Evolutionary conservation across 1,140 invertebrate species (phyloP), one percentile per base, ranked within the genome.

Genomic region (Drosophila pectinifera): DNA sequence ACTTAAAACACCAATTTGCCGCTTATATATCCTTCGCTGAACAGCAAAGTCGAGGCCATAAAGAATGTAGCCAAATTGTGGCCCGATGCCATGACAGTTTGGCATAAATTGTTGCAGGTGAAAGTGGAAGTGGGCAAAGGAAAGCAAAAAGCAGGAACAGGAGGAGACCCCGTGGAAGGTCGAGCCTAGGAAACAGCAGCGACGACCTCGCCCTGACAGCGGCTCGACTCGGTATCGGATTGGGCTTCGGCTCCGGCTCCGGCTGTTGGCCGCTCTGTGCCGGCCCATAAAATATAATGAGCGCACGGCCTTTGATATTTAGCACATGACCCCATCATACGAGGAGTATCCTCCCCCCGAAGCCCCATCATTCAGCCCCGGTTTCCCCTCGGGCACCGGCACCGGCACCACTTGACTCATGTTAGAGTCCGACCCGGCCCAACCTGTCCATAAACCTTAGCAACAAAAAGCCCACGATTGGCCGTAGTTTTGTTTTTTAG

Each of bases 221-320:
- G 64, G 56, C 43, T 36, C 14, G 16, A 59, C 16, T 18, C 5
- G 49, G 13, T 20, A 53, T 53, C 49, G 49, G 49, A 53, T 53
- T 36, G 31, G 31, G 13, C 28, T 8, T 26, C 46, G 55, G 42
- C 58, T 41, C n/a, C 36, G 42, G 36, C 42, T 56, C 28, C 36
- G 42, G 36, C 42, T 56, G 20, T 63, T 67, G 64, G 67, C 45
- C 63, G 53, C 46, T 53, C 49, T 73, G 42, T 42, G 70, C 67
- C 57, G 79, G 54, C 62, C 54, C 62, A 86, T 88, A 89, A 80
- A 83, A 46, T 88, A 80, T 88, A 88, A 86, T 86, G 83, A 79
- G 78, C 75, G 58, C 82, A 82, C 70, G 79, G 80, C 83, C 83
- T 88, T 83, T 88, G 83, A 89, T 88, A 88, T 88, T 88, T 89